Evolutionary conservation across 1,140 invertebrate genomes (phyloP), one percentile per base, ranked within the genome.

Genomic region (Pseudomyrmex gracilis): DNA sequence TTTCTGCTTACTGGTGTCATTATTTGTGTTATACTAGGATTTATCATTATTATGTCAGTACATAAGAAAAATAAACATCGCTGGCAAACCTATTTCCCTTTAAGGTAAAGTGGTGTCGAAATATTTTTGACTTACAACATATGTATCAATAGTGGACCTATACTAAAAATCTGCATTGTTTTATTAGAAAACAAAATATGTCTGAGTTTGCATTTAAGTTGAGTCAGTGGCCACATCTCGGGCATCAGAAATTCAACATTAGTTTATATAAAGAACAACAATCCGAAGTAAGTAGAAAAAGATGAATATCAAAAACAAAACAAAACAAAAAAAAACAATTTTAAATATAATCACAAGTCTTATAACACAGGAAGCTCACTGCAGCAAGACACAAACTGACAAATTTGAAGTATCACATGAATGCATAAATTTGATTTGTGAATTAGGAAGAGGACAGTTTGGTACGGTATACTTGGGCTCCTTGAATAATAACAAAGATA

Each of bases 381-480:
- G 80, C 58, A 60, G 67, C 53, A 89, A 90, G 53, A 86, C 1
- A 12, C 22, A 91, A 12, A 86, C 85, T 3, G 95, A 96, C 77
- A 85, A 93, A 22, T 96, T 95, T 92, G 96, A 96, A 91, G 94
- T 96, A 2, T 94, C 94, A 34, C 94, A 95, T 34, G 90, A 93
- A 2, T 91, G 93, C n/a, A 90, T 96, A 1, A 94, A 95, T 53
- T 90, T 96, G 0, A 96, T 95, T 0, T 92, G 92, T 0, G 92
- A 97, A 85, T 95, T 97, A 60, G 97, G 97, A 10, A 96, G 95
- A 86, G 97, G 97, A 0, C 97, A 97, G 7, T 98, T 97, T 92
- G 97, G 97, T 0, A 94, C 95, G 53, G 97, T 97, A 0, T 96
- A 96, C 89, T 93, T 95, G 5, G 96, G 96, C 2, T 93, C 94